These are phyloP conservation scores for Redunca redunca DNA, from an alignment of 2,113 vertebrate genomes.

Conservation along the genomic window DNA sequence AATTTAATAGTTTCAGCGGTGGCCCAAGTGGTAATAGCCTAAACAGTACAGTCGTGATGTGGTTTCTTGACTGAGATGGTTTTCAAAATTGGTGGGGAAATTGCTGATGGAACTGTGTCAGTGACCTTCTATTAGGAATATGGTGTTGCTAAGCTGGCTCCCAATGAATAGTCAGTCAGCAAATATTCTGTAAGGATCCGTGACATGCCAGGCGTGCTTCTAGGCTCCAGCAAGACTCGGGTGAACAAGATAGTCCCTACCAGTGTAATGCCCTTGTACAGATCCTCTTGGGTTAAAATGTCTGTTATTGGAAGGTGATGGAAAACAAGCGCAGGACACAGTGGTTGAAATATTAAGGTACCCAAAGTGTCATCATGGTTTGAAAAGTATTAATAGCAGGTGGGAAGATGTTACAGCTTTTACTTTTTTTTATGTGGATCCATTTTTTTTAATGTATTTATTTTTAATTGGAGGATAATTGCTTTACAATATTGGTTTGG, in stretches of 20 bases:
- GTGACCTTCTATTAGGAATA: background rate
- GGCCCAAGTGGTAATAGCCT: background rate
- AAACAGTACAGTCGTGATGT: background rate
- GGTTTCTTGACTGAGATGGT: slow-evolving; percentile 1
- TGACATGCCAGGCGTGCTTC: background rate
- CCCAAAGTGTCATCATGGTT: background rate
- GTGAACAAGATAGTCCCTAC: background rate
- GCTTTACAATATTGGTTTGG: background rate
- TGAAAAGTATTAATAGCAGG: background rate
- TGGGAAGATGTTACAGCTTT: background rate
- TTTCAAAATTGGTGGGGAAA: background rate
- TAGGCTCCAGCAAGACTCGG: background rate
- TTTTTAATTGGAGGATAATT: background rate
- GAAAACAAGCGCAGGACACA: background rate
- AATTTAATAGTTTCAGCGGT: background rate
- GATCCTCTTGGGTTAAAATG: background rate
- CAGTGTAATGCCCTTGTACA: background rate
- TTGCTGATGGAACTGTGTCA: background rate
- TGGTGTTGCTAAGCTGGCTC: background rate
- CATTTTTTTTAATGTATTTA: background rate
- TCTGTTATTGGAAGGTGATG: background rate
- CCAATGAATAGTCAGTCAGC: background rate
- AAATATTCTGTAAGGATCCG: slow-evolving; percentile 24
- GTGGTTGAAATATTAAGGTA: background rate
- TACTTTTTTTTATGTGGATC: background rate